Evolutionary conservation across 2,797 vertebrate genomes (phyloP).

Genomic region (Spinibarbus caldwelli): DNA sequence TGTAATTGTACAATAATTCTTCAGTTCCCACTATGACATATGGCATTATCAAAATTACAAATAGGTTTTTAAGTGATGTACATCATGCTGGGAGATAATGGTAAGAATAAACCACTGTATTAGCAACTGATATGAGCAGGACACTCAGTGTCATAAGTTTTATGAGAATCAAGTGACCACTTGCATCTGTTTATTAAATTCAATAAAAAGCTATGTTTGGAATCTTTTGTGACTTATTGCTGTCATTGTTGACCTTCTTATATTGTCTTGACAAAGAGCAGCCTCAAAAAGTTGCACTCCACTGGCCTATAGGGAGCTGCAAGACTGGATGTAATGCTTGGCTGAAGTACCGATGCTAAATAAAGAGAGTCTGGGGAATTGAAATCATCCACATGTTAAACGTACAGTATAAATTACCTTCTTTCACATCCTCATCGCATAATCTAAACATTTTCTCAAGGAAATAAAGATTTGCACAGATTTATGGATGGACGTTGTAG

Average conservation of each 20-base stretch:
- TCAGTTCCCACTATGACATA: not conserved
- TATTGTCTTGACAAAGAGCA: not conserved
- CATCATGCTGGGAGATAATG: slow-evolving; percentile 1
- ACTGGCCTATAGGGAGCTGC: not conserved
- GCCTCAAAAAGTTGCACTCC: not conserved
- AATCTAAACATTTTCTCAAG: not conserved
- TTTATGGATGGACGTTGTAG: not conserved
- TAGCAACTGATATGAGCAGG: not conserved
- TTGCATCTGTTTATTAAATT: not conserved
- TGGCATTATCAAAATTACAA: not conserved
- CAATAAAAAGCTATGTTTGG: slow-evolving; percentile 37
- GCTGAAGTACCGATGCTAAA: slow-evolving; percentile 35
- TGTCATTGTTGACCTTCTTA: not conserved
- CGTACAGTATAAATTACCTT: not conserved
- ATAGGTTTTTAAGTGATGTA: not conserved
- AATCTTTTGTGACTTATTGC: not conserved
- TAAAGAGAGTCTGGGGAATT: slow-evolving; percentile 31
- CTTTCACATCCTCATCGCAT: not conserved
- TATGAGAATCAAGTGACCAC: slow-evolving; percentile 5
- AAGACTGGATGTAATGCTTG: not conserved
- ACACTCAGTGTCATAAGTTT: slow-evolving; percentile 1
- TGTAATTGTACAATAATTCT: not conserved
- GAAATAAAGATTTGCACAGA: not conserved
- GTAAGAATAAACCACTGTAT: not conserved
- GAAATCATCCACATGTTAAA: not conserved